Evolutionary conservation across 2,888 invertebrate genomes (phyloP), one percentile per base, ranked within the genome.

Genomic region (Rhopalosiphum nymphaeae): DNA sequence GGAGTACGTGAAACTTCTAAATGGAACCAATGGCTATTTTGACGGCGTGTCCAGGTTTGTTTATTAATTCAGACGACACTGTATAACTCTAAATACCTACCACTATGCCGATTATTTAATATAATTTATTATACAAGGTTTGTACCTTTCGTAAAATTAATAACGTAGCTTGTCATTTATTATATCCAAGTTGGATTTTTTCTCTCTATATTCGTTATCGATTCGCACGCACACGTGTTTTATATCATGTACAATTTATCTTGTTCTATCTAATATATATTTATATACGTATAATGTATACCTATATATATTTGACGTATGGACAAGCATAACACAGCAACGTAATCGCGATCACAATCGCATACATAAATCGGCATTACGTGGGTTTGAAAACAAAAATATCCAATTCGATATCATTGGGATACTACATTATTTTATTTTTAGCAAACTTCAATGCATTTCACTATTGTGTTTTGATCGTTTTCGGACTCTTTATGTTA

Each of bases 331-430:
- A 46, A 29, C 29, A 46, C 86, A 13, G 86, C 46, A 46, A 29
- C 86, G 46, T 86, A 88, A 88, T 88, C 87, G 87, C 49, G 36
- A 61, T 61, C 57, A 7, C 61, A 16, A 89, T 61, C 61, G 61
- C 29, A 61, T 49, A 57, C 42, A 89, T 57, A 61, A 61, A 89
- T 57, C n/a, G 89, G 61, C 29, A 61, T 61, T 61, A 89, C 44
- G 44, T 89, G 57, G 42, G 61, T 44, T 57, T 16, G 42, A 61
- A 89, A 44, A 44, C 61, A 44, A 44, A 89, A 61, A 29, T 88
- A 88, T 56, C 85, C 26, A 26, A 29, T 85, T 85, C 44, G 44
- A 85, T 42, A 42, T 78, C 36, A 42, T 78, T 78, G 67, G 67
- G 67, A 78, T 78, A 36, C 21, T 36, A 78, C 36, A 78, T 78